A percentile compares a stretch with the other conserved stretches of the same genome.
These are phyloP conservation scores for Acleris emargana DNA, from an alignment of 2,888 invertebrate genomes.

Conservation along the genomic window DNA sequence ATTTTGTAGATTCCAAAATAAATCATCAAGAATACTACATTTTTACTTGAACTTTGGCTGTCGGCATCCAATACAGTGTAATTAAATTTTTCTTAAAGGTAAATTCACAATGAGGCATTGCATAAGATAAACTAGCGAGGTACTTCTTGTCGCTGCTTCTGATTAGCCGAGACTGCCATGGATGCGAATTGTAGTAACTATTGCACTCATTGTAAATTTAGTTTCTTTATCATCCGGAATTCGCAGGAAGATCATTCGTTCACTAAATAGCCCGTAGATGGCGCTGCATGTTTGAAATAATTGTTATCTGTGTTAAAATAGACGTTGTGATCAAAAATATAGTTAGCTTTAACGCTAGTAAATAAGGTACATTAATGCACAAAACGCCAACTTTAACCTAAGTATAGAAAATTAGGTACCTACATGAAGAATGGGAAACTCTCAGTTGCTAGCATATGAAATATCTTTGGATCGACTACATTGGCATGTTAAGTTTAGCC, in stretches of 20 bases:
- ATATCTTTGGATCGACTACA: slow-evolving; percentile 13
- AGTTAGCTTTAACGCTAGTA: slow-evolving; percentile 54
- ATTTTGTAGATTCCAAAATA: too few relatives aligned
- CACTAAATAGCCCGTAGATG: slow-evolving; percentile 11
- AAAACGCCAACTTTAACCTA: slow-evolving; percentile 45
- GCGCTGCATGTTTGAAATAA: slow-evolving; percentile 33
- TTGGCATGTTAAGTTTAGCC: too few relatives aligned
- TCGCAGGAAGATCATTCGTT: slow-evolving; percentile 24
- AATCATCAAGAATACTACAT: too few relatives aligned
- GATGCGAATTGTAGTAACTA: too few relatives aligned
- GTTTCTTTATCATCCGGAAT: neutral
- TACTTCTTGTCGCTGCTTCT: too few relatives aligned
- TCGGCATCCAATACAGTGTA: too few relatives aligned
- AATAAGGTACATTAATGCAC: slow-evolving; percentile 42
- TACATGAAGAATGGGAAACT: slow-evolving; percentile 15
- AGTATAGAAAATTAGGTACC: slow-evolving; percentile 19
- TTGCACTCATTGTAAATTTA: too few relatives aligned
- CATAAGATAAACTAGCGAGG: too few relatives aligned
- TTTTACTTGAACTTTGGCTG: too few relatives aligned
- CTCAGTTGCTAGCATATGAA: slow-evolving; percentile 8
- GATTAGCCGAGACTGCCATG: too few relatives aligned
- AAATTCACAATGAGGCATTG: too few relatives aligned
- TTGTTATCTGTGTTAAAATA: slow-evolving; percentile 49
- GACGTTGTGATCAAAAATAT: slow-evolving; percentile 66
- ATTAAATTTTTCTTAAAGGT: too few relatives aligned